Evolutionary conservation across 2,113 vertebrate species (phyloP).

Genomic region (Pogona vitticeps): DNA sequence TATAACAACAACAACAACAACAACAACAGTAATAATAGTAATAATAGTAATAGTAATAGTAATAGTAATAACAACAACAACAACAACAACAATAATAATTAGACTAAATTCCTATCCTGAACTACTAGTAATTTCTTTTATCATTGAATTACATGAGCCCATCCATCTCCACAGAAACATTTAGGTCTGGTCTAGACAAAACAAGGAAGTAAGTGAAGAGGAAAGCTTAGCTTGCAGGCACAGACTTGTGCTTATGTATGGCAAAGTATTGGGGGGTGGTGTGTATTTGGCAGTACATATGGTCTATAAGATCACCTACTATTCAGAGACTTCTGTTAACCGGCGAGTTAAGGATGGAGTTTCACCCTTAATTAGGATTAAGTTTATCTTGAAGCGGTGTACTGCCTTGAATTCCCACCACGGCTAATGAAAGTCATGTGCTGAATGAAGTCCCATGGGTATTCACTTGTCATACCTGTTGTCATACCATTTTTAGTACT

Average conservation of each 20-base stretch:
- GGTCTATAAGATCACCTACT: slow-evolving; percentile 64
- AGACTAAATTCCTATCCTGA: slow-evolving; percentile 75
- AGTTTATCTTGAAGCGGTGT: background rate
- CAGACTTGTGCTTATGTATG: slow-evolving; percentile 31
- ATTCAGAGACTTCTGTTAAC: slow-evolving; percentile 34
- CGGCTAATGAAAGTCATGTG: slow-evolving; percentile 23
- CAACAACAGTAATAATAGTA: too few relatives aligned
- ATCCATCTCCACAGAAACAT: slow-evolving; percentile 41
- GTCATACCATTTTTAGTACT: background rate
- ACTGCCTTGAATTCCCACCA: slow-evolving; percentile 18
- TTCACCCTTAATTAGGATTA: slow-evolving; percentile 44
- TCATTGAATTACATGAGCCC: slow-evolving; percentile 69
- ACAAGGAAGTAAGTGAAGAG: slow-evolving; percentile 51
- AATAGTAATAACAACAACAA: too few relatives aligned
- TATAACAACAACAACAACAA: too few relatives aligned
- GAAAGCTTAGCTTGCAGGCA: slow-evolving; percentile 38
- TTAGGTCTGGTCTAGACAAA: slow-evolving; percentile 57
- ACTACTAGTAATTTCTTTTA: slow-evolving; percentile 76
- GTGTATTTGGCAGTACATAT: slow-evolving; percentile 65
- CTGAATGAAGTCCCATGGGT: background rate
- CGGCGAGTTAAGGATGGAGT: slow-evolving; percentile 45
- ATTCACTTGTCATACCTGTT: background rate
- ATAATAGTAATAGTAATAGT: too few relatives aligned
- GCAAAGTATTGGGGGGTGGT: slow-evolving; percentile 22
- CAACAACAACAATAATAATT: too few relatives aligned